phyloP scores from a whole-genome alignment of 2,113 vertebrate species.

The Anser cygnoides region DNA sequence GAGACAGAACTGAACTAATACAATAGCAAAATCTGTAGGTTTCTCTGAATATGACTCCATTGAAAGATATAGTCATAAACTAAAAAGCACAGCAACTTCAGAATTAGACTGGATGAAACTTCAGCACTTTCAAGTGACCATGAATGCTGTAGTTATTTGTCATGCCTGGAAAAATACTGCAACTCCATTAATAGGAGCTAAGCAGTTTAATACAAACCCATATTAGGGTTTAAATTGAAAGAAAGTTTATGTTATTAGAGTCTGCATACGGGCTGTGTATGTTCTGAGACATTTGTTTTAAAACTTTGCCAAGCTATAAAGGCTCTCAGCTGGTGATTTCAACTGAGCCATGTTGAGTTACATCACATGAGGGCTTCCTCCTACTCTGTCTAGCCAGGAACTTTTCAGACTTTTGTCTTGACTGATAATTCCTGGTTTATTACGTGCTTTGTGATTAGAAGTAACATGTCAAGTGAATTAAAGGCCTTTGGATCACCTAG shows the following conservation, averaged over 20 bases:
- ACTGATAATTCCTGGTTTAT: not conserved
- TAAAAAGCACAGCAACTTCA: not conserved
- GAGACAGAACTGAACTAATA: not conserved
- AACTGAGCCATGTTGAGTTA: not conserved
- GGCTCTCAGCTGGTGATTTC: not conserved
- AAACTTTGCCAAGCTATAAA: not conserved
- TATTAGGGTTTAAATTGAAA: not conserved
- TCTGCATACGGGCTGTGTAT: not conserved
- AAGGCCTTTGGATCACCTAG: not conserved
- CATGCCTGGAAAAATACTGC: not conserved
- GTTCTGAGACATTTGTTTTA: not conserved
- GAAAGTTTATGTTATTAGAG: not conserved
- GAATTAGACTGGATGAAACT: not conserved
- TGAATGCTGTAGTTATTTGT: not conserved
- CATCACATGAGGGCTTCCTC: not conserved
- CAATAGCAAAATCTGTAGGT: not conserved
- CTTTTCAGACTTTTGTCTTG: not conserved
- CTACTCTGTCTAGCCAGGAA: not conserved
- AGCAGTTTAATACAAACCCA: not conserved
- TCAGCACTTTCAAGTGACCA: not conserved
- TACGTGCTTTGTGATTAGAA: not conserved
- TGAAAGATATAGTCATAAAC: not conserved
- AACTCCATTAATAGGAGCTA: not conserved
- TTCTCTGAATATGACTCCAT: not conserved
- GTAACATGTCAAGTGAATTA: not conserved